A percentile compares a stretch with the other conserved stretches of the same genome.
These are phyloP conservation scores for Poecilobothrus nobilitatus DNA, from an alignment of 2,888 invertebrate species.

Conservation along the genomic window DNA sequence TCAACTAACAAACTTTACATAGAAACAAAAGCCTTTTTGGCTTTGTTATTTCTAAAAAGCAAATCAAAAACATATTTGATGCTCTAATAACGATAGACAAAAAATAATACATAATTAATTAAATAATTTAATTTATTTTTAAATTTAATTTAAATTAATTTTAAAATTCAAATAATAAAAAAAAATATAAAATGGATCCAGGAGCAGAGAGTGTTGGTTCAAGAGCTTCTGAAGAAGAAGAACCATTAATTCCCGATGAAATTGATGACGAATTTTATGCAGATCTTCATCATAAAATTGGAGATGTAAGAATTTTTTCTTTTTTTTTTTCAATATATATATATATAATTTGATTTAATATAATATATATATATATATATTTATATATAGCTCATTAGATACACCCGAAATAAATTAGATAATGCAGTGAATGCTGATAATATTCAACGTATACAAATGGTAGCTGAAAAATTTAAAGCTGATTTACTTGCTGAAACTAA, in stretches of 20 bases:
- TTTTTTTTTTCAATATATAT: too few relatives aligned
- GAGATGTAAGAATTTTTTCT: slow-evolving; percentile 29
- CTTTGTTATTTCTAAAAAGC: too few relatives aligned
- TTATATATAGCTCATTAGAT: slow-evolving; percentile 32
- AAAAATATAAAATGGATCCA: background rate
- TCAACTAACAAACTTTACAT: too few relatives aligned
- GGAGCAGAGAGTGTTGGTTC: slow-evolving; percentile 27
- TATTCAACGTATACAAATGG: slow-evolving; percentile 38
- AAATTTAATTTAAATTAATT: too few relatives aligned
- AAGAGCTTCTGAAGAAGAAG: slow-evolving; percentile 39
- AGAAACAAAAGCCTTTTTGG: too few relatives aligned
- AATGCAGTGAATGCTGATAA: slow-evolving; percentile 39
- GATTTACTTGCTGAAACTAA: slow-evolving; percentile 32
- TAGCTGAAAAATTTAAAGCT: slow-evolving; percentile 34
- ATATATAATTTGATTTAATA: background rate
- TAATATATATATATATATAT: background rate
- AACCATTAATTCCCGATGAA: slow-evolving; percentile 39
- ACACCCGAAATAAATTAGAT: slow-evolving; percentile 35
- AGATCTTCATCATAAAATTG: slow-evolving; percentile 33
- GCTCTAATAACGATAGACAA: too few relatives aligned
- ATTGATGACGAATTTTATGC: slow-evolving; percentile 40
- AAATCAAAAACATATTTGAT: too few relatives aligned
- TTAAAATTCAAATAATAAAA: background rate
- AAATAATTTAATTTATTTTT: too few relatives aligned
- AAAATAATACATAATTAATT: too few relatives aligned